These are phyloP conservation scores for Dryococelus australis DNA, from an alignment of 2,888 invertebrate genomes.

Conservation along the genomic window DNA sequence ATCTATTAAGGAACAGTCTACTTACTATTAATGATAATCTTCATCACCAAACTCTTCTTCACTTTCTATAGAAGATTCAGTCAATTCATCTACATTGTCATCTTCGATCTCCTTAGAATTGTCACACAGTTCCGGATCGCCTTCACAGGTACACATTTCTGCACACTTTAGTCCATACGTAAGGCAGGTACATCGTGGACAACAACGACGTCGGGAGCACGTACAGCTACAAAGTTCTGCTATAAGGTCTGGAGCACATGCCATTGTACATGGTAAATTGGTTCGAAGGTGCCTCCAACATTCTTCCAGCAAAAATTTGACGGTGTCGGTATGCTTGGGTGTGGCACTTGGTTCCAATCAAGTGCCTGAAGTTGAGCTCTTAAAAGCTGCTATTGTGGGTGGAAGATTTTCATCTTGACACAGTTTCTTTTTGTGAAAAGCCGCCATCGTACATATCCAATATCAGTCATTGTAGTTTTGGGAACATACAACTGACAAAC, in stretches of 20 bases:
- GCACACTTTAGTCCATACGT: not conserved
- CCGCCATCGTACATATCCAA: too few relatives aligned
- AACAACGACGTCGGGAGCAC: not conserved
- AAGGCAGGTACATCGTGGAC: not conserved
- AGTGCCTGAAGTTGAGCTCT: not conserved
- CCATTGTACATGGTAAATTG: not conserved
- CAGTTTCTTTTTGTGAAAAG: not conserved
- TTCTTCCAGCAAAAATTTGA: not conserved
- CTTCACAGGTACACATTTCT: not conserved
- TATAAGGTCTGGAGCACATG: conserved; percentile 1
- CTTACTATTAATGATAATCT: too few relatives aligned
- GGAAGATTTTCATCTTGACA: not conserved
- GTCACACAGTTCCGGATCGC: not conserved
- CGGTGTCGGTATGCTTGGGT: not conserved
- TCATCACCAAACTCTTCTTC: too few relatives aligned
- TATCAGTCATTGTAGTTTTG: too few relatives aligned
- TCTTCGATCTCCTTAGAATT: too few relatives aligned
- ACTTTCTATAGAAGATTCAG: too few relatives aligned
- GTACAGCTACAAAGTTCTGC: not conserved
- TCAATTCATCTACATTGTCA: too few relatives aligned
- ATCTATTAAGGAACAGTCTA: too few relatives aligned
- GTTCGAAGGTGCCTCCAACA: not conserved
- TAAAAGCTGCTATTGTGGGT: not conserved
- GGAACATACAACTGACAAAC: too few relatives aligned
- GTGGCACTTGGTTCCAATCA: not conserved